Percentiles rank a stretch among this genome's conserved stretches.
These are phyloP conservation scores for Iphiclides podalirius DNA, from an alignment of 2,888 invertebrate genomes.

Conservation along the genomic window DNA sequence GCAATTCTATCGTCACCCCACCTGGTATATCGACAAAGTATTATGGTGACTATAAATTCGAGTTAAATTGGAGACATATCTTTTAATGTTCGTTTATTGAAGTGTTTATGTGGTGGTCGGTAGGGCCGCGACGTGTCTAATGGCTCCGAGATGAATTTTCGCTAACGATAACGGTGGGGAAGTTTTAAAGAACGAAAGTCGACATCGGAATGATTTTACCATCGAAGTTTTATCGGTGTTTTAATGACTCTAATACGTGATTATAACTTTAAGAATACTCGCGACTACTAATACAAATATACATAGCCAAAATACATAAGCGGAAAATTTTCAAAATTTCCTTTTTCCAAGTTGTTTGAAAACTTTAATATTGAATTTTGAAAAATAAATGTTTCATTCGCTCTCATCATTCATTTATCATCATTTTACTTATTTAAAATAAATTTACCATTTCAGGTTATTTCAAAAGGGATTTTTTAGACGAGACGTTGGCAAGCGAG, in stretches of 20 bases:
- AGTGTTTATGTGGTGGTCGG: conserved; percentile 62
- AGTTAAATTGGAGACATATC: conserved; percentile 73
- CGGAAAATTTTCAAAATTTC: no score
- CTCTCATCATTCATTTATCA: no score
- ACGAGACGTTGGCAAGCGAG: no score
- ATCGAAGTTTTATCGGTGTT: not conserved
- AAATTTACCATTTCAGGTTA: no score
- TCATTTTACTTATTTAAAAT: no score
- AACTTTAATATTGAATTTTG: not conserved
- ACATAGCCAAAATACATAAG: no score
- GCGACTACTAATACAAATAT: no score
- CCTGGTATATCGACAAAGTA: conserved; percentile 34
- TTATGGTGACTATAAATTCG: conserved; percentile 70
- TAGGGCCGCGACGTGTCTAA: conserved; percentile 47
- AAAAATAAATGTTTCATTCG: no score
- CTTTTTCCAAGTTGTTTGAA: no score
- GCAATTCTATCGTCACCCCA: not conserved
- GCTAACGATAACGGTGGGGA: conserved; percentile 29
- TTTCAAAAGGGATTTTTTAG: no score
- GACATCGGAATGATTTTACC: not conserved
- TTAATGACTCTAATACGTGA: not conserved
- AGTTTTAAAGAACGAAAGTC: not conserved
- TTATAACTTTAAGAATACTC: not conserved
- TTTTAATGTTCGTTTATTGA: conserved; percentile 72
- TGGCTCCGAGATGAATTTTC: conserved; percentile 47